A percentile compares a stretch with the other conserved stretches of the same genome.
These are phyloP conservation scores for Caligus rogercresseyi DNA, from an alignment of 1,140 invertebrate genomes.

Conservation along the genomic window DNA sequence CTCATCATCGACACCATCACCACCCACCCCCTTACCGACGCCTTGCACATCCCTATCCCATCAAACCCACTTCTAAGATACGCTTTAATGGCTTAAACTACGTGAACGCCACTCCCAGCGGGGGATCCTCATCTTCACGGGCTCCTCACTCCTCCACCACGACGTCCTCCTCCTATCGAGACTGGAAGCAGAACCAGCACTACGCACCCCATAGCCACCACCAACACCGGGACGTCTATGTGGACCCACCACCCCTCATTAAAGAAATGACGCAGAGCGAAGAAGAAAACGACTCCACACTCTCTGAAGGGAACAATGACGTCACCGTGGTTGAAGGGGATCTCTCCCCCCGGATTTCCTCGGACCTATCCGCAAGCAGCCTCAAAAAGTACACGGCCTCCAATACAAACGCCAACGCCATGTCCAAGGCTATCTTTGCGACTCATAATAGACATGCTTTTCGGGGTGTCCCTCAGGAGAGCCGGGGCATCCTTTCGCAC, in stretches of 20 bases:
- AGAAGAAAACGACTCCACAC: neutral
- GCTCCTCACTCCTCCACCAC: too few relatives aligned
- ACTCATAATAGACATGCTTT: neutral
- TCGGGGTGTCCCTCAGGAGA: neutral
- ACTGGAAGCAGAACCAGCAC: neutral
- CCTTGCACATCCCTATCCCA: neutral
- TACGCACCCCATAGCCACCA: neutral
- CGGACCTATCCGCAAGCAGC: neutral
- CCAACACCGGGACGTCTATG: neutral
- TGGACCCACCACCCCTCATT: neutral
- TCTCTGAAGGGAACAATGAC: neutral
- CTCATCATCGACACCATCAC: neutral
- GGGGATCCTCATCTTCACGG: neutral
- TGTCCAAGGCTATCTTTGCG: neutral
- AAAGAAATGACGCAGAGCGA: neutral
- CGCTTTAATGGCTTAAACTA: slow-evolving; percentile 5
- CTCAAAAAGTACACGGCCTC: neutral
- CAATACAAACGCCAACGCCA: neutral
- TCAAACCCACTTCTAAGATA: neutral
- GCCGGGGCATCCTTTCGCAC: neutral
- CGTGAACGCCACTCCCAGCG: neutral
- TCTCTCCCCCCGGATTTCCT: neutral
- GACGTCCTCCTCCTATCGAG: neutral
- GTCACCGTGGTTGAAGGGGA: neutral
- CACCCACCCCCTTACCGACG: neutral